phyloP scores from a whole-genome alignment of 2,113 vertebrate genomes.

The Thunnus thynnus region DNA sequence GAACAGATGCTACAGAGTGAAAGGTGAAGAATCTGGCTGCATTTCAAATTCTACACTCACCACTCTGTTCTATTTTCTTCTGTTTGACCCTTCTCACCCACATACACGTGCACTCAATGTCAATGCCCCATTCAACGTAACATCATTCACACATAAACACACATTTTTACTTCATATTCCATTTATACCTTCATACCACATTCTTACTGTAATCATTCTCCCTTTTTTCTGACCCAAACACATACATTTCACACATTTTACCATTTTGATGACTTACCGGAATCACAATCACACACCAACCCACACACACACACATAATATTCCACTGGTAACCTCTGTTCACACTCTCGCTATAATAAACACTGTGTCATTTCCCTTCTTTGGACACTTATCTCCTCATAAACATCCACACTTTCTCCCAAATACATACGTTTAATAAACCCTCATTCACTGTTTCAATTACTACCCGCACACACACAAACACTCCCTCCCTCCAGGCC shows the following conservation, averaged over 20 bases:
- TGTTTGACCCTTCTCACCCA: neutral
- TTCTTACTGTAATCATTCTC: neutral
- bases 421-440: neutral
- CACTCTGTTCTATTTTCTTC: conserved; percentile 4
- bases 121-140: neutral
- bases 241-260: neutral
- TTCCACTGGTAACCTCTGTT: neutral
- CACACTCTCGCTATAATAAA: neutral
- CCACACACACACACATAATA: neutral
- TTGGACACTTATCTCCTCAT: neutral
- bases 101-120: neutral
- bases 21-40: conserved; percentile 17
- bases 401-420: neutral
- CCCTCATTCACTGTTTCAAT: neutral
- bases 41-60: conserved; percentile 15
- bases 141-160: neutral
- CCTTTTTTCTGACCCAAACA: neutral
- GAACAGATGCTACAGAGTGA: conserved; percentile 26
- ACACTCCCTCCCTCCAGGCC: conserved; percentile 83
- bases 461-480: neutral
- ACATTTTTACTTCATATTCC: conserved; percentile 3
- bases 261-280: neutral
- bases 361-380: neutral
- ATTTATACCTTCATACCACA: conserved; percentile 11
- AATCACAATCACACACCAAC: neutral